Base-by-base conservation (phyloP, 2,113 vertebrate genomes). In the Trochalopteron elliotii region DNA sequence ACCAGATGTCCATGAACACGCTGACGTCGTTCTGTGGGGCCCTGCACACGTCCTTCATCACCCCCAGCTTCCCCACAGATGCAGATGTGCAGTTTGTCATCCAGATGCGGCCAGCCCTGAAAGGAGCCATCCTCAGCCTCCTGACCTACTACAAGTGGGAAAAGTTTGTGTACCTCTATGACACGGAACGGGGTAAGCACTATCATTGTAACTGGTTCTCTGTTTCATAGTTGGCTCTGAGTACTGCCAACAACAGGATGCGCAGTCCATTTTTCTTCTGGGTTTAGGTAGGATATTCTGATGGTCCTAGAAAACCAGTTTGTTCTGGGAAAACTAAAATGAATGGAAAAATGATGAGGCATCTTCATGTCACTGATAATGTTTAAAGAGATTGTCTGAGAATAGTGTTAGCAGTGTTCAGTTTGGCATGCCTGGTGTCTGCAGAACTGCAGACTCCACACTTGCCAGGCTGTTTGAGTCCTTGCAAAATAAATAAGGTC, bases 1-100 rank as follows among this genome's bases (percentile, higher is more conserved):
- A 99, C 96, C 98, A 99, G 98, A 99, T 99, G 98, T 99, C 99
- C 67, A 99, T 99, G 99, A 99, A 99, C 97, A 99, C 99, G 25
- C 97, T 99, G 97, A 99, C 99, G 3, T 99, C 99, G 6, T 99
- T 99, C 98, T 99, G 99, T 45, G 99, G 99, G 33, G 99, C 99
- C 18, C 98, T 99, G 82, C 99, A 99, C 97, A 99, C 99, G 1
- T 99, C 99, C 94, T 99, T 99, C 96, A 98, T 99, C 97, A 99
- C 99, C 1, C 99, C 99, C 61, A 99, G 99, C 97, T 99, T 99
- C 93, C 99, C 99, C 39, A 99, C 99, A 12, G 99, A 99, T 22
- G 98, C 99, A 22, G 99, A 99, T 60, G 99, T 99, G 93, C 99
- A 99, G 98, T 99, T 99, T 63, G 99, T 99, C 93, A 99, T 99